Base-by-base conservation (phyloP, 2,113 vertebrate genomes). In the Pachyramphus minor region DNA sequence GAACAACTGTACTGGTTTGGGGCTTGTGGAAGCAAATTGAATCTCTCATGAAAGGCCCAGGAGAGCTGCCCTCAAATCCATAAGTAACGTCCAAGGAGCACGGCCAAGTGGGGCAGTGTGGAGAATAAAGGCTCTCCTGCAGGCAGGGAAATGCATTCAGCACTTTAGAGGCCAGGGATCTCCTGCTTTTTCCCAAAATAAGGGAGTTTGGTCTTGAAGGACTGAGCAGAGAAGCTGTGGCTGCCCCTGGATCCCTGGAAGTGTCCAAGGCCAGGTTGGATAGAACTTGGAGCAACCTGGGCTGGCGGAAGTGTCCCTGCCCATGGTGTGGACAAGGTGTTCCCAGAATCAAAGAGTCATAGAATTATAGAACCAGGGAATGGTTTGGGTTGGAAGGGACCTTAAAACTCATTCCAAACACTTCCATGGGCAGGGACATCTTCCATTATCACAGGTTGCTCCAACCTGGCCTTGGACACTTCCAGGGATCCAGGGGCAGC, bases 361-460 rank as follows among this genome's bases (percentile, higher is more conserved):
- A 14, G 14, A 37, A 35, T 80, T 31, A 42, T 1, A 16, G 35
- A 62, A 39, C 8, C 33, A 4, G 2, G 8, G 39, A n/a, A 20
- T 45, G 19, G 23, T 30, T 71, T 55, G 28, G 14, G 64, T 20
- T 2, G 28, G 19, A 52, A 63, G 5, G 25, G n/a, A 53, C 12
- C 22, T 13, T 0, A 28, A 33, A 37, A 6, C 7, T 7, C 53
- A 3, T 19, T 0, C 33, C 62, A 27, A 3, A 13, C 42, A 62
- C 47, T 35, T 53, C 50, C 50, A 30, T 17, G 50, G 15, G 23
- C 50, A 52, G 50, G 53, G 73, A 68, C 63, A 14, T 14, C 53
- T 87, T 0, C 63, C 84, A 52, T 73, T 33, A 6, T 9, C 33
- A 73, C 73, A 68, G 72, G 73, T 9, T 24, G 45, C 62, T 50